Base-by-base conservation (phyloP, 2,113 vertebrate species). In the Oreotrochilus melanogaster region DNA sequence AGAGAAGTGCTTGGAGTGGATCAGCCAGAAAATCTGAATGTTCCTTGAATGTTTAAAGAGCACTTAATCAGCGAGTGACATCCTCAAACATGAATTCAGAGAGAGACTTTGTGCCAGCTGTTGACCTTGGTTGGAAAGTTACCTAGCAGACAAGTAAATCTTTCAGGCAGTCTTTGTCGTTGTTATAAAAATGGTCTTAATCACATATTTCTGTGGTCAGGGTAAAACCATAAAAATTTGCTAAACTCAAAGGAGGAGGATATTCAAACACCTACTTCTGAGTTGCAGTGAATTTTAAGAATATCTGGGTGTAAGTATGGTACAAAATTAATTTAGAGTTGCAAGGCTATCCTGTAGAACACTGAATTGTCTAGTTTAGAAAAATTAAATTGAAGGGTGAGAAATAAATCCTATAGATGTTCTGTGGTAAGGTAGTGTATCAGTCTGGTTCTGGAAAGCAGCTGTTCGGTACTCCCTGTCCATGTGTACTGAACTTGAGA, bases 81-180 rank as follows among this genome's bases (percentile, higher is more conserved):
- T 80, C 89, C 67, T 86, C 84, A 54, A 72, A 9, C 39, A 12
- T 69, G 65, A 65, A 65, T 84, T 86, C 39, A 60, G 72, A 94
- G 64, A n/a, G 15, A 73, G 76, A 60, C 7, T 70, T 78, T 79
- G 86, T 89, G 87, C 79, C 82, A 86, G 30, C 80, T 92, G 76
- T 95, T 88, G 64, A 62, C 57, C 88, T 88, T 43, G 75, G 39
- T 69, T 95, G 87, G 58, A 61, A 93, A 60, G 39, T 84, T 89
- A 60, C 76, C 48, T 86, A 27, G 80, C 62, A 89, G 22, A 39
- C 75, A 86, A 83, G 69, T 78, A 60, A 88, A 79, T 93, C 65
- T 93, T 60, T 73, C 76, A 89, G 80, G 30, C 58, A 35, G 18
- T 88, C 31, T 14, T 75, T 86, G 47, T 56, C 62, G 15, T 50